Conservation (phyloP, 2,797 vertebrate species). For the Coccyzus lansbergi region DNA sequence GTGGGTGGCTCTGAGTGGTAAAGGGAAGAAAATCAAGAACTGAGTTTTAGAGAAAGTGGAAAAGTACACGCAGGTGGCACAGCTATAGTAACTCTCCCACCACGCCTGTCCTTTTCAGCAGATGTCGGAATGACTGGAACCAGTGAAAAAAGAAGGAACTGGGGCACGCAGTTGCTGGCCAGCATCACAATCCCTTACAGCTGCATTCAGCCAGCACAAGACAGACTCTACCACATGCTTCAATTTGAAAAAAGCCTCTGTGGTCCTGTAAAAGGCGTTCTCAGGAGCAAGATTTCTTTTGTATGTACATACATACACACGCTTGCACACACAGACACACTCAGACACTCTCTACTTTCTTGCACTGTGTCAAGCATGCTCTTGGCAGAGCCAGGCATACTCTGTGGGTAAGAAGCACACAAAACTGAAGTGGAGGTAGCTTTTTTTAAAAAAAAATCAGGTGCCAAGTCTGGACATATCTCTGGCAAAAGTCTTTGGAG, state of each 20-base stretch:
- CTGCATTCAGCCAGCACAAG: neutral
- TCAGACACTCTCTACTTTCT: neutral
- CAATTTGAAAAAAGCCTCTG: neutral
- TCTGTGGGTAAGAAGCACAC: neutral
- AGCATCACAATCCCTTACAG: neutral
- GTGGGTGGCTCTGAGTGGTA: neutral
- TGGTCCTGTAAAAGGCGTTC: neutral
- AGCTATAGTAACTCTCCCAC: neutral
- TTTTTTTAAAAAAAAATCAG: neutral
- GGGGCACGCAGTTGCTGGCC: neutral
- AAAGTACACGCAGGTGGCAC: neutral
- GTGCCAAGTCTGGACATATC: neutral
- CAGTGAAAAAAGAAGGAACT: neutral
- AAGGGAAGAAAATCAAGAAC: neutral
- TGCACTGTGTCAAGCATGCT: neutral
- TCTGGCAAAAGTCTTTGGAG: slow-evolving; percentile 18
- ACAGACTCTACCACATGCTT: neutral
- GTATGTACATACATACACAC: neutral
- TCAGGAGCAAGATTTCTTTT: neutral
- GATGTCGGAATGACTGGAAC: neutral
- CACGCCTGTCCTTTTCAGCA: neutral
- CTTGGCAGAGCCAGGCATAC: neutral
- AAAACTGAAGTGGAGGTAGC: neutral
- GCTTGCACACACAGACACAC: neutral
- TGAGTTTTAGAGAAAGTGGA: neutral